Conservation (phyloP, 2,888 invertebrate species). For the Caenorhabditis imperialis region DNA sequence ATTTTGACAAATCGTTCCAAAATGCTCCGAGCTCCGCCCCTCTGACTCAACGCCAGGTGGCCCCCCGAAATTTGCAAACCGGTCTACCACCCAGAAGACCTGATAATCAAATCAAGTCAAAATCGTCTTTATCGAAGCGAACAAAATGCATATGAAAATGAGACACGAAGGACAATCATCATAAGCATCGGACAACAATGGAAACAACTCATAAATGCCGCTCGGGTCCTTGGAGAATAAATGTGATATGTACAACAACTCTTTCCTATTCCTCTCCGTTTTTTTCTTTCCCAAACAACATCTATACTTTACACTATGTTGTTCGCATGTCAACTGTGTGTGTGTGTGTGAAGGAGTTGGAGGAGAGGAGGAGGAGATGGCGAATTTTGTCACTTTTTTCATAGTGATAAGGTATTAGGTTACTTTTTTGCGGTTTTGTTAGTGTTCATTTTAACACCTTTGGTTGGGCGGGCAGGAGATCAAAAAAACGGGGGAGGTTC, state of each 20-base stretch:
- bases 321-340: conserved; percentile 27
- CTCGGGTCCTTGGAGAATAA: conserved; percentile 9
- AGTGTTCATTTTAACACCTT: no score
- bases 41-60: conserved; percentile 1
- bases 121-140: no score
- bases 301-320: conserved; percentile 44
- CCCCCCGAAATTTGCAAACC: conserved; percentile 26
- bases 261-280: neutral
- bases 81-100: conserved; percentile 36
- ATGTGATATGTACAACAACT: conserved; percentile 20
- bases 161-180: conserved; percentile 25
- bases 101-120: conserved; percentile 54
- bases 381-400: neutral
- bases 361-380: neutral
- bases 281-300: conserved; percentile 8
- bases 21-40: neutral
- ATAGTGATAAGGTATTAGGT: conserved; percentile 15
- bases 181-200: neutral
- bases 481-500: no score
- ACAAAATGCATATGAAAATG: no score
- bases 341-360: neutral
- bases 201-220: conserved; percentile 12
- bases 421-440: neutral
- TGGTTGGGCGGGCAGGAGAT: no score
- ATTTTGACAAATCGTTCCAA: conserved; percentile 32